These are phyloP conservation scores for Hymenochirus boettgeri DNA, from an alignment of 2,113 vertebrate genomes.

Conservation along the genomic window DNA sequence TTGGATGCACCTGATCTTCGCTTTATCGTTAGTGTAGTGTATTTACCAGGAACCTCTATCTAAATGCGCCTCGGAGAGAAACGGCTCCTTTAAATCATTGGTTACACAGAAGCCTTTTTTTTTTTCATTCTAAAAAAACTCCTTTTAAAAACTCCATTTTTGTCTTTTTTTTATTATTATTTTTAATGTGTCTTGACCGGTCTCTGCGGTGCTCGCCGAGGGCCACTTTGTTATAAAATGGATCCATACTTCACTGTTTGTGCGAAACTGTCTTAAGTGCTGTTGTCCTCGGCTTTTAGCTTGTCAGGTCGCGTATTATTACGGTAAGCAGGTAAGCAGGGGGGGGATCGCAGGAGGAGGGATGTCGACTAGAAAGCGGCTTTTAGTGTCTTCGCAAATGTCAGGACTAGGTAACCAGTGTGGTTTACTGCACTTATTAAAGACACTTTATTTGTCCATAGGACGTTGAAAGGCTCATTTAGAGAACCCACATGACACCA, in stretches of 20 bases:
- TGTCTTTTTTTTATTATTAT: slow-evolving; percentile 6
- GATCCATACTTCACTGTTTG: slow-evolving; percentile 81
- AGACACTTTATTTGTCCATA: slow-evolving; percentile 79
- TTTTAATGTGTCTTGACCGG: slow-evolving; percentile 52
- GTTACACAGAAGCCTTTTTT: neutral
- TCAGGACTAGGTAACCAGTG: slow-evolving; percentile 71
- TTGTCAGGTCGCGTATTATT: slow-evolving; percentile 78
- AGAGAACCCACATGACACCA: neutral
- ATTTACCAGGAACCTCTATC: no score
- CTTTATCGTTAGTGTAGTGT: no score
- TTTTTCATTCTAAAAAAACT: neutral
- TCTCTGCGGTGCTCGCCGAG: slow-evolving; percentile 47
- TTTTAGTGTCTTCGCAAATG: slow-evolving; percentile 79
- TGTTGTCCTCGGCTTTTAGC: slow-evolving; percentile 73
- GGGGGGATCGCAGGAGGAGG: slow-evolving; percentile 48
- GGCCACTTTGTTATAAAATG: slow-evolving; percentile 67
- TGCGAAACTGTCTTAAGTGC: slow-evolving; percentile 87
- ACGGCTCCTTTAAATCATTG: slow-evolving; percentile 3
- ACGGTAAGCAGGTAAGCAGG: slow-evolving; percentile 35
- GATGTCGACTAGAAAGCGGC: slow-evolving; percentile 69
- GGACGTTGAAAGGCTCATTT: slow-evolving; percentile 70
- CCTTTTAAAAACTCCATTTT: slow-evolving; percentile 47
- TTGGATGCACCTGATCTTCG: neutral
- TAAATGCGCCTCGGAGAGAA: no score
- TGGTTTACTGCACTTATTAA: slow-evolving; percentile 77